phyloP scores from a whole-genome alignment of 2,113 vertebrate species.

The Argyrosomus japonicus region DNA sequence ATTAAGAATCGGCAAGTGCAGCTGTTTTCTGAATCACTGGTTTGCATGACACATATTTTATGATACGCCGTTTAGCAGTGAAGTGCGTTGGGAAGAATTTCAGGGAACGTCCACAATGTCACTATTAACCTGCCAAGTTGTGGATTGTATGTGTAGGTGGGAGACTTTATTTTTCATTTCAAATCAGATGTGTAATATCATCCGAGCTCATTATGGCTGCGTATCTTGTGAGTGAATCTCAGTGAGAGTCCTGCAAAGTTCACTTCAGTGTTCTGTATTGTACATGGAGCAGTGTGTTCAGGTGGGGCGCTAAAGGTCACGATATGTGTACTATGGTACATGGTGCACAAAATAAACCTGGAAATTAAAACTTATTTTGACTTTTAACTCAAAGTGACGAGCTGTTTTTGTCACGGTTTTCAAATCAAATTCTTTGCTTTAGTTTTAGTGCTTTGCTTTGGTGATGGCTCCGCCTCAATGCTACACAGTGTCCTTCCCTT shows the following conservation, averaged over 20 bases:
- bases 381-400: not conserved
- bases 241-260: not conserved
- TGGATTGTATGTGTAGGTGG: too few species aligned
- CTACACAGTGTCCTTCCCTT: not conserved
- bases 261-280: not conserved
- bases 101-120: not conserved
- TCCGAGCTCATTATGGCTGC: too few species aligned
- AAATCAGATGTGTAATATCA: too few species aligned
- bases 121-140: too few species aligned
- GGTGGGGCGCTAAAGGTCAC: not conserved
- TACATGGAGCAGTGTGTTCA: not conserved
- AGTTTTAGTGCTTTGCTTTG: not conserved
- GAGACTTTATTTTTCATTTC: too few species aligned
- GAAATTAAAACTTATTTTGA: not conserved
- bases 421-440: not conserved
- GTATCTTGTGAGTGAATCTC: not conserved
- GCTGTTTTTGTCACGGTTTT: not conserved
- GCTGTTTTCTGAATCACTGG: constrained; percentile 53
- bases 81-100: not conserved
- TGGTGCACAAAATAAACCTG: not conserved
- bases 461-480: not conserved
- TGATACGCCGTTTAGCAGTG: not conserved
- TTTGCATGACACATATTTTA: constrained; percentile 60
- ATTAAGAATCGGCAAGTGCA: constrained; percentile 45
- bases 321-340: not conserved